Conservation (phyloP, 2,888 invertebrate species). For the Amitus sp. region DNA sequence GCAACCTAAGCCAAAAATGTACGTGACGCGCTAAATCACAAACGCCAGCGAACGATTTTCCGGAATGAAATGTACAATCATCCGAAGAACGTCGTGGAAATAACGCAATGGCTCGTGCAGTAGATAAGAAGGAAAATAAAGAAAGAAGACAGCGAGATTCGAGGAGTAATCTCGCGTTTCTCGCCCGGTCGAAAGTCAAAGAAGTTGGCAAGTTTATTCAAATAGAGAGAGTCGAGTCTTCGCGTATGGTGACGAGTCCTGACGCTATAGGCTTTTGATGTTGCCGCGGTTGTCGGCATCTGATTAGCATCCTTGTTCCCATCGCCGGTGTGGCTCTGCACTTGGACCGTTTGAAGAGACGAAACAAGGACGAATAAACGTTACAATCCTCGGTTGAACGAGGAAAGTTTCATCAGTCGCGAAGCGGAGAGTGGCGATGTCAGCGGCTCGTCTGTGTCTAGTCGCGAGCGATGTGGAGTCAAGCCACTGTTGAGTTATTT, state of each 20-base stretch:
- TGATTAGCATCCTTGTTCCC: constrained; percentile 62
- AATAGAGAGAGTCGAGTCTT: constrained; percentile 53
- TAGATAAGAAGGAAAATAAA: neutral
- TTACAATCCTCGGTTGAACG: constrained; percentile 23
- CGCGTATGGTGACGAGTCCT: constrained; percentile 57
- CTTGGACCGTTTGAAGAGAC: constrained; percentile 25
- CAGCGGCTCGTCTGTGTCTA: constrained; percentile 48
- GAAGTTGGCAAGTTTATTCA: constrained; percentile 47
- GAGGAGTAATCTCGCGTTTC: constrained; percentile 6
- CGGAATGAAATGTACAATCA: neutral
- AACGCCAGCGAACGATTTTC: neutral
- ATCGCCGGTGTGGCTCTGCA: constrained; percentile 28
- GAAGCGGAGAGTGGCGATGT: constrained; percentile 48
- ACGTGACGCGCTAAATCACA: neutral
- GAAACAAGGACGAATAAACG: constrained; percentile 24
- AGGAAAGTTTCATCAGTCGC: constrained; percentile 29
- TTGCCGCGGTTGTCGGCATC: constrained; percentile 63
- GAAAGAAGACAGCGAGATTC: neutral
- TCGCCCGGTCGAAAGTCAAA: constrained; percentile 9
- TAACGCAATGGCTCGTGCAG: neutral
- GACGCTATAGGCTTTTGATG: constrained; percentile 59
- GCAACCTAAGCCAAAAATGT: neutral
- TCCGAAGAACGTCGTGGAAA: neutral
- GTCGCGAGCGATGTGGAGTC: constrained; percentile 32
- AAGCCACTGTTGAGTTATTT: constrained; percentile 58